phyloP scores from a whole-genome alignment of 2,797 vertebrate genomes.

The Diplodus sargus region DNA sequence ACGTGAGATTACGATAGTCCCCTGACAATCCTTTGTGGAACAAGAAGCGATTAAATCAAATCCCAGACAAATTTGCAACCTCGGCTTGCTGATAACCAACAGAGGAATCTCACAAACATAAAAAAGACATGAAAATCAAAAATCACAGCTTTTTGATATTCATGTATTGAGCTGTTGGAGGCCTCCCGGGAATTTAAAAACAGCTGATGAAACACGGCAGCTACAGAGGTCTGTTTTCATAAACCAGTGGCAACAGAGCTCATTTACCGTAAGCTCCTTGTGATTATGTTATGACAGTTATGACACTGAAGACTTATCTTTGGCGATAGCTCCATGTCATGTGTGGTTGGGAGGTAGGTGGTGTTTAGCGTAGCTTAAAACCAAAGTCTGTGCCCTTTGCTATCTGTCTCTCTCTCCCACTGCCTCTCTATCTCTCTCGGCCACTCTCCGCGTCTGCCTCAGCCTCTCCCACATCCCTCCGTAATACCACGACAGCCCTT shows the following conservation, averaged over 20 bases:
- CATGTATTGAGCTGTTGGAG: slow-evolving; percentile 2
- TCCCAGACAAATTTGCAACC: slow-evolving; percentile 43
- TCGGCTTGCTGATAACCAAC: slow-evolving; percentile 15
- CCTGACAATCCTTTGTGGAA: slow-evolving; percentile 6
- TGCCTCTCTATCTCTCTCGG: slow-evolving; percentile 43
- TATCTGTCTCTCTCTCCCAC: slow-evolving; percentile 54
- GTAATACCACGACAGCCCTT: slow-evolving; percentile 65
- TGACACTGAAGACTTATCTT: slow-evolving; percentile 73
- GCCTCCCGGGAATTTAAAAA: slow-evolving; percentile 30
- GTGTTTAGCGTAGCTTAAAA: slow-evolving; percentile 66
- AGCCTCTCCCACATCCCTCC: slow-evolving; percentile 58
- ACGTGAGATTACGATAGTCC: slow-evolving; percentile 1
- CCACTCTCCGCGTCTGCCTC: slow-evolving; percentile 57
- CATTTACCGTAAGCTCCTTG: slow-evolving; percentile 48
- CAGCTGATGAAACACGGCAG: slow-evolving; percentile 50
- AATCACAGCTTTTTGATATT: slow-evolving; percentile 12
- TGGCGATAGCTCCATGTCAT: slow-evolving; percentile 62
- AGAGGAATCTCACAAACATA: slow-evolving; percentile 4
- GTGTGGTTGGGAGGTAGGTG: slow-evolving; percentile 71
- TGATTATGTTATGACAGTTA: slow-evolving; percentile 71
- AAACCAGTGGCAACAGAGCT: slow-evolving; percentile 42
- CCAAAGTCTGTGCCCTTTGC: slow-evolving; percentile 63
- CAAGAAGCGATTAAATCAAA: slow-evolving; percentile 15
- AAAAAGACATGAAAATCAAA: neutral
- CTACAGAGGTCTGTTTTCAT: slow-evolving; percentile 41